Conservation (phyloP, 2,797 vertebrate genomes). For the Fundulus diaphanus region DNA sequence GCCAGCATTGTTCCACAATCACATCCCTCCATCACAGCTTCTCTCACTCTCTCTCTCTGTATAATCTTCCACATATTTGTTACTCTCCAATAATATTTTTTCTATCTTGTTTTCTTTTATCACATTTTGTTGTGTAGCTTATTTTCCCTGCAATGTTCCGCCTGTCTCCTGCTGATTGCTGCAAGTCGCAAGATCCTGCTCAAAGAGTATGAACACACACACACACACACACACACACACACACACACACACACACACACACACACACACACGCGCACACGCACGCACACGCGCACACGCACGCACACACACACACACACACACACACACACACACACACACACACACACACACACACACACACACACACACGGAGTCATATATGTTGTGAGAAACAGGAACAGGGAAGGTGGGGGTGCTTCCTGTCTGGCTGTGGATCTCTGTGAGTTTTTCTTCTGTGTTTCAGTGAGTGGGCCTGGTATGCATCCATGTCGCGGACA, state of each 20-base stretch:
- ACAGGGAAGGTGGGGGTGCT: constrained; percentile 45
- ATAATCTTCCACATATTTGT: constrained; percentile 27
- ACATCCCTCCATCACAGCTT: constrained; percentile 23
- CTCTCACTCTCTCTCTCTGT: constrained; percentile 7
- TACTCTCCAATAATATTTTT: constrained; percentile 29
- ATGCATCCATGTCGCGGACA: constrained; percentile 32
- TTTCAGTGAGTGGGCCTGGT: constrained; percentile 25
- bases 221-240: constrained; percentile 10
- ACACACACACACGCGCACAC: constrained; percentile 7
- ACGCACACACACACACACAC: neutral
- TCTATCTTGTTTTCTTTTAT: constrained; percentile 29
- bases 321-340: constrained; percentile 16
- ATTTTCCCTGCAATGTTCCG: constrained; percentile 32
- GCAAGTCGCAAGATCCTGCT: constrained; percentile 22
- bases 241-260: constrained; percentile 17
- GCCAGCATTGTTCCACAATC: constrained; percentile 62
- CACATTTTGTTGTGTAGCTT: constrained; percentile 6
- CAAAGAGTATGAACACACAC: constrained; percentile 12
- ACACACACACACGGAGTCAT: constrained; percentile 10
- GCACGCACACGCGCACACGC: constrained; percentile 11
- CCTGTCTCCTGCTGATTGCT: constrained; percentile 65
- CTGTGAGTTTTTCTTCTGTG: constrained; percentile 17
- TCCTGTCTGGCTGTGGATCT: constrained; percentile 49
- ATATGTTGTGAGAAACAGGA: constrained; percentile 67
- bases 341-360: constrained; percentile 14